These are phyloP conservation scores for Nebria brevicollis DNA, from an alignment of 2,888 invertebrate species.

Conservation along the genomic window DNA sequence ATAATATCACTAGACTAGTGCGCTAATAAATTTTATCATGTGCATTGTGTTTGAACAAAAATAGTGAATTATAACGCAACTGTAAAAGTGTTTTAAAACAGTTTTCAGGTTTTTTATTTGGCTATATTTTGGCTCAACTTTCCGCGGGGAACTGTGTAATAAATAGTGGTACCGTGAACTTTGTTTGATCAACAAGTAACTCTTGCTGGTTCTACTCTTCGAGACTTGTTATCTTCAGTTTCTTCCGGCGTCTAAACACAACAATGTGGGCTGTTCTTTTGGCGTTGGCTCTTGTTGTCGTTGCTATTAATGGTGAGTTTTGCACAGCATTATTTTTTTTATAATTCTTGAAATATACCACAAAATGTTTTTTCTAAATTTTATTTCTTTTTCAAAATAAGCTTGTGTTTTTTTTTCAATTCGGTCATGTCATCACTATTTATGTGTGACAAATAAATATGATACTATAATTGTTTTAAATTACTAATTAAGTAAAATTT, in stretches of 20 bases:
- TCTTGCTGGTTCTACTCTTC: background rate
- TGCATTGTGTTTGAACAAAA: slow-evolving; percentile 3
- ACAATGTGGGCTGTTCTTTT: slow-evolving; percentile 30
- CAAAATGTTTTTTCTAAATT: background rate
- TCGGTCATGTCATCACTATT: too few species aligned
- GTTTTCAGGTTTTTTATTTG: background rate
- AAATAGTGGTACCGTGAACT: slow-evolving; percentile 13
- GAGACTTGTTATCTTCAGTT: slow-evolving; percentile 8
- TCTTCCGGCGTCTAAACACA: background rate
- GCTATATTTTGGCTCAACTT: background rate
- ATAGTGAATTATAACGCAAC: background rate
- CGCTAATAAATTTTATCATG: background rate
- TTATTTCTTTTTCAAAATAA: slow-evolving; percentile 13
- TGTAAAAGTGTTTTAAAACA: background rate
- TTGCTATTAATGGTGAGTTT: slow-evolving; percentile 37
- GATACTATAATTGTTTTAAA: too few species aligned
- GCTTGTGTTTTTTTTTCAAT: slow-evolving; percentile 10
- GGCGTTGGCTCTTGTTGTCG: slow-evolving; percentile 18
- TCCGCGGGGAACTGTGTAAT: slow-evolving; percentile 9
- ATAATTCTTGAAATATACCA: too few species aligned
- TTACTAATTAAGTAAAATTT: too few species aligned
- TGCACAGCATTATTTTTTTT: background rate
- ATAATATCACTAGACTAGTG: background rate
- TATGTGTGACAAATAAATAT: too few species aligned
- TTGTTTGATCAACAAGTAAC: slow-evolving; percentile 36